A percentile compares a stretch with the other conserved stretches of the same genome.
phyloP scores from a whole-genome alignment of 2,113 vertebrate genomes.

The Nanorana parkeri region DNA sequence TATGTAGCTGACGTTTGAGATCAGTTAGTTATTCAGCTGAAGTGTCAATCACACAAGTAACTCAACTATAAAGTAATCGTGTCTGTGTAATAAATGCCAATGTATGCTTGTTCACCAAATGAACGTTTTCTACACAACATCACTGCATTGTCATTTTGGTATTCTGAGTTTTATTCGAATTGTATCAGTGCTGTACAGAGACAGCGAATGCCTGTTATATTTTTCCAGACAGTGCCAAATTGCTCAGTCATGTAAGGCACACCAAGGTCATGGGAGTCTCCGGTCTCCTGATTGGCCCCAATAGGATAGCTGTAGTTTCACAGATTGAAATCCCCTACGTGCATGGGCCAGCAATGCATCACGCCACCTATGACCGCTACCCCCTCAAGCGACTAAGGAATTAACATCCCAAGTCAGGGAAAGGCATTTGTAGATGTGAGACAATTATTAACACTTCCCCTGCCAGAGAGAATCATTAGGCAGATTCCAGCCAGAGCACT shows the following conservation, averaged over 20 bases:
- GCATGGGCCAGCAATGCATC: constrained; percentile 1
- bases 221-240: constrained; percentile 24
- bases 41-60: no score
- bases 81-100: no score
- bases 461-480: constrained; percentile 43
- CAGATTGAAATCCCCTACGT: neutral
- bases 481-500: constrained; percentile 25
- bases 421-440: neutral
- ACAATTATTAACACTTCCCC: constrained; percentile 11
- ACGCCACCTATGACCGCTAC: neutral
- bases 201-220: neutral
- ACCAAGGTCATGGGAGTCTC: neutral
- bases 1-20: no score
- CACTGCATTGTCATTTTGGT: neutral
- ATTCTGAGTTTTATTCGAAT: neutral
- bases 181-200: neutral
- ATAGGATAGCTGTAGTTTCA: neutral
- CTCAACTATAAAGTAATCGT: no score
- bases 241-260: constrained; percentile 24
- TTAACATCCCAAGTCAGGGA: neutral
- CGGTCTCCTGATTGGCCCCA: neutral
- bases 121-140: neutral
- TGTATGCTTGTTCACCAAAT: no score
- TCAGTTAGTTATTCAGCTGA: no score
- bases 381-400: neutral